These are phyloP conservation scores for Chydorus sphaericus DNA, from an alignment of 2,888 invertebrate species.

Conservation along the genomic window DNA sequence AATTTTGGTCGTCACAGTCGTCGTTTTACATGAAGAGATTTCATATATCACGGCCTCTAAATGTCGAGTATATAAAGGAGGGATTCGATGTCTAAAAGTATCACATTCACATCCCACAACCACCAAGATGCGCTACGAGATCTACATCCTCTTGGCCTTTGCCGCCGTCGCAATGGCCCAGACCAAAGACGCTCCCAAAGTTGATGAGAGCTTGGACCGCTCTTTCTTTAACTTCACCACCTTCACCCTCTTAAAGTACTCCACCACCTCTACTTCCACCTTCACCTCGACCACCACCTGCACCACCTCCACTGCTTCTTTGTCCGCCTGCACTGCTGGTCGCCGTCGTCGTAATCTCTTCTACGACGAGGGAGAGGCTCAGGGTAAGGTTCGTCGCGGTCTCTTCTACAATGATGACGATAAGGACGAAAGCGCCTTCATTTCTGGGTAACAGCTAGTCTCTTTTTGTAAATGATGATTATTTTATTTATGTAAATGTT, in stretches of 20 bases:
- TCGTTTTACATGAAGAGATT: too few species aligned
- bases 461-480: too few species aligned
- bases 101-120: too few species aligned
- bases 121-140: neutral
- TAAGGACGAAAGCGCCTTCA: neutral
- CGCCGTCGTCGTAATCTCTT: slow-evolving; percentile 1
- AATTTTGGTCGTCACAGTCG: too few species aligned
- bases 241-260: neutral
- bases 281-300: neutral
- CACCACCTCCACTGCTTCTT: neutral
- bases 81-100: too few species aligned
- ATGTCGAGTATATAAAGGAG: too few species aligned
- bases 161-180: neutral
- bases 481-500: neutral
- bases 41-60: too few species aligned
- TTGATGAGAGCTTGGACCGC: neutral
- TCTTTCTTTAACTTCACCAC: neutral
- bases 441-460: neutral
- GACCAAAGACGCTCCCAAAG: neutral
- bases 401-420: slow-evolving; percentile 1
- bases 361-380: neutral
- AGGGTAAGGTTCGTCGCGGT: neutral
- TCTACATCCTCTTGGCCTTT: neutral
- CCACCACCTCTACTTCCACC: neutral
- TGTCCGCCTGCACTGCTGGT: neutral